Conservation (phyloP, 2,113 vertebrate genomes). For the Tor tambroides region DNA sequence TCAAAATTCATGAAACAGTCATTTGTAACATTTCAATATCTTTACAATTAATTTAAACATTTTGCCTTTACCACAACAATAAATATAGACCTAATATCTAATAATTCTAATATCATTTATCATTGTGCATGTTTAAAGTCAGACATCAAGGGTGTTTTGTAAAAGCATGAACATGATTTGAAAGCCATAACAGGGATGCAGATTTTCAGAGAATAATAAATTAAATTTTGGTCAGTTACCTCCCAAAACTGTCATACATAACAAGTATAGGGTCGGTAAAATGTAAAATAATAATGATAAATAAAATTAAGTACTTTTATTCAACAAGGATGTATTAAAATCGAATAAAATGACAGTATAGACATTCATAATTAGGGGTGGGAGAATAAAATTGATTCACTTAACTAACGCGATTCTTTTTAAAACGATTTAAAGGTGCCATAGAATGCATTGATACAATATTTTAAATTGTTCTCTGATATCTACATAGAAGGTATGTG, state of each 20-base stretch:
- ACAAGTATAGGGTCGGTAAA: not conserved
- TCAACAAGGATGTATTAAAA: not conserved
- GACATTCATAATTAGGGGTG: not conserved
- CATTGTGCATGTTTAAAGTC: not conserved
- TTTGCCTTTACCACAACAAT: not conserved
- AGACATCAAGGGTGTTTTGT: not conserved
- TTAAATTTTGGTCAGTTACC: too few species aligned
- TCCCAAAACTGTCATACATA: not conserved
- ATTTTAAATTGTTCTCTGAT: too few species aligned
- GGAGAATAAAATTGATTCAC: too few species aligned
- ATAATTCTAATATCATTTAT: not conserved
- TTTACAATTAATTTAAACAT: not conserved
- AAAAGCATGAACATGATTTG: not conserved
- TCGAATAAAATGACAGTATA: not conserved
- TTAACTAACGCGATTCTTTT: too few species aligned
- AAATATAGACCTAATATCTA: not conserved
- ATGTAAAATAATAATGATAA: not conserved
- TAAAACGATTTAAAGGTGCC: too few species aligned
- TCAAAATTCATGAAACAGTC: not conserved
- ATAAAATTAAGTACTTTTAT: not conserved
- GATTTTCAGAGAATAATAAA: too few species aligned
- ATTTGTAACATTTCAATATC: not conserved
- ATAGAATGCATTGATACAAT: too few species aligned
- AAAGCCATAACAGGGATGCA: too few species aligned
- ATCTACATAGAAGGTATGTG: too few species aligned